phyloP scores from a whole-genome alignment of 2,797 vertebrate genomes.

The Sus cebifrons region DNA sequence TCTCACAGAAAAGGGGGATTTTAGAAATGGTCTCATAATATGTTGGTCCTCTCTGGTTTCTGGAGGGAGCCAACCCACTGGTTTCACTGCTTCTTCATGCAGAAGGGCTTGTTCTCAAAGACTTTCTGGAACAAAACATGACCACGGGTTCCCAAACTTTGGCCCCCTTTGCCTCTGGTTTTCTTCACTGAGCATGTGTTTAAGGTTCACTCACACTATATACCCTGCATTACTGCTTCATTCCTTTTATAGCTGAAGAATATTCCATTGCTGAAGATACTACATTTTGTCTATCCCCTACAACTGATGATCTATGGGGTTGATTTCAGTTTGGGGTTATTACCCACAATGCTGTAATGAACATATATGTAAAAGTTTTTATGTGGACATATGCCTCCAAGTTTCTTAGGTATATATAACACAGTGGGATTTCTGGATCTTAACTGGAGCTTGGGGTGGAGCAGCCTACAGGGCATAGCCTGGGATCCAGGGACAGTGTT shows the following conservation, averaged over 20 bases:
- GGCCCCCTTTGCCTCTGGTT: fast-evolving
- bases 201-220: fast-evolving
- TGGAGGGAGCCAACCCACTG: neutral
- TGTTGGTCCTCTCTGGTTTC: neutral
- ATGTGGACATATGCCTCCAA: neutral
- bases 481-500: neutral
- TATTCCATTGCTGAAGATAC: too few relatives aligned
- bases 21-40: neutral
- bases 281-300: neutral
- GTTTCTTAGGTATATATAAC: neutral
- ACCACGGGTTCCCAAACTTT: fast-evolving
- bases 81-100: neutral
- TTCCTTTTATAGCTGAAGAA: neutral
- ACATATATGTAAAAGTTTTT: neutral
- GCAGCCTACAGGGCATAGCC: too few relatives aligned
- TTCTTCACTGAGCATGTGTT: neutral
- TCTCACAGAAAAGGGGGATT: neutral
- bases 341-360: neutral
- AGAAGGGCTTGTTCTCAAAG: neutral
- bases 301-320: neutral
- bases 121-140: neutral
- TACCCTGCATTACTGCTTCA: fast-evolving
- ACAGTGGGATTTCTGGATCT: neutral
- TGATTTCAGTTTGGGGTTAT: neutral
- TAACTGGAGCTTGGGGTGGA: neutral